Evolutionary conservation across 1,140 invertebrate genomes (phyloP).

Genomic region (Drosophila kepulauana): DNA sequence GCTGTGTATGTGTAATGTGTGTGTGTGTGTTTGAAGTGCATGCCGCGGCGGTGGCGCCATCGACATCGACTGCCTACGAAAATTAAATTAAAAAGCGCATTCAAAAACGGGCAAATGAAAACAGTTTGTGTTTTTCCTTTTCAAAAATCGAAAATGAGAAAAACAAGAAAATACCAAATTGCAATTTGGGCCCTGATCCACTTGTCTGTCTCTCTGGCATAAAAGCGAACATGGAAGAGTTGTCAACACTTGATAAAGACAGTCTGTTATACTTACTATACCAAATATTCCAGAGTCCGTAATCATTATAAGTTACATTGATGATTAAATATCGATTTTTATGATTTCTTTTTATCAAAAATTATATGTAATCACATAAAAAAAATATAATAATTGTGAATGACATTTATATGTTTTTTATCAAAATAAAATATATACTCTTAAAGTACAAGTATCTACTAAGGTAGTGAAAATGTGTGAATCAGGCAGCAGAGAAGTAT

Average conservation of each 20-base stretch:
- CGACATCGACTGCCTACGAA: conserved; percentile 56
- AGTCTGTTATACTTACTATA: conserved; percentile 45
- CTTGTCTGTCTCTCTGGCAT: conserved; percentile 13
- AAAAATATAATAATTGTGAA: no score
- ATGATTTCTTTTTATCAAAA: no score
- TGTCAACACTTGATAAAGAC: background rate
- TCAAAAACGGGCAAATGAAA: conserved; percentile 52
- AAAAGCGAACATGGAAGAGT: background rate
- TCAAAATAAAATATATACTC: no score
- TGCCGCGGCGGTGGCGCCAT: conserved; percentile 11
- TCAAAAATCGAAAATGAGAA: conserved; percentile 24
- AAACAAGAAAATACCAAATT: conserved; percentile 45
- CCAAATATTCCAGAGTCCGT: no score
- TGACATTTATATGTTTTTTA: no score
- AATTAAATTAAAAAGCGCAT: conserved; percentile 78
- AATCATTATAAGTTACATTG: no score
- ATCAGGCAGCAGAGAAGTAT: no score
- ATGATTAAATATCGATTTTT: no score
- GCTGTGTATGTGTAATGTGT: background rate
- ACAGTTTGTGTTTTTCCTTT: conserved; percentile 42
- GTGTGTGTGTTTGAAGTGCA: conserved; percentile 64
- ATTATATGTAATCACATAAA: no score
- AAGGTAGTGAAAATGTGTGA: no score
- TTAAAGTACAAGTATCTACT: no score
- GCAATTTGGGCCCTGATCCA: conserved; percentile 33